These are phyloP conservation scores for Mamestra configurata DNA, from an alignment of 1,140 invertebrate species.

Conservation along the genomic window DNA sequence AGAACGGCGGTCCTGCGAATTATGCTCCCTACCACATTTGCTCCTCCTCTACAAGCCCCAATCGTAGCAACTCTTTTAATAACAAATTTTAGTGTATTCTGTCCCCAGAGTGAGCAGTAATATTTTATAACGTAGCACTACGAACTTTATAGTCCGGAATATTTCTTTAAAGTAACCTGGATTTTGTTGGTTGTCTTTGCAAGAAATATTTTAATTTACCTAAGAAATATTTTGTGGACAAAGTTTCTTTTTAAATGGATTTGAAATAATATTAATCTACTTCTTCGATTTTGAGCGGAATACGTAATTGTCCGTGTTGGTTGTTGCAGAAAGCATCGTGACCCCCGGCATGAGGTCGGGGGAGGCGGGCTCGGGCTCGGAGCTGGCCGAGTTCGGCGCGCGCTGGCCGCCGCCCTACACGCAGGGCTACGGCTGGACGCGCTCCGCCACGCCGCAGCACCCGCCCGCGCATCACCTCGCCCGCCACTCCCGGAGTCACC, in stretches of 20 bases:
- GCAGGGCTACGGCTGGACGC: constrained; percentile 82
- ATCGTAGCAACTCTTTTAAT: constrained; percentile 28
- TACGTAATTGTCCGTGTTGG: constrained; percentile 25
- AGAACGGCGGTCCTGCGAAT: constrained; percentile 27
- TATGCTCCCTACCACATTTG: constrained; percentile 42
- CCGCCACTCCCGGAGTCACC: constrained; percentile 82
- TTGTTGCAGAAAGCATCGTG: constrained; percentile 68
- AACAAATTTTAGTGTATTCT: constrained; percentile 16
- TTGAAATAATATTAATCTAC: too few relatives aligned
- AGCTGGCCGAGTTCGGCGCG: constrained; percentile 86
- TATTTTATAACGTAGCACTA: constrained; percentile 25
- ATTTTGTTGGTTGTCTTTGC: not conserved
- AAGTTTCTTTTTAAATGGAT: too few relatives aligned
- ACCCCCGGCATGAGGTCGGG: constrained; percentile 88
- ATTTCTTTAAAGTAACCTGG: constrained; percentile 15
- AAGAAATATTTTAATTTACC: not conserved
- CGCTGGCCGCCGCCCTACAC: constrained; percentile 82
- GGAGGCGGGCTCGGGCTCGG: constrained; percentile 86
- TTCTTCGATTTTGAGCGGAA: too few relatives aligned
- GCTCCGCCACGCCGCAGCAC: constrained; percentile 85
- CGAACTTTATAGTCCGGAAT: constrained; percentile 3
- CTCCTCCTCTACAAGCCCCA: not conserved
- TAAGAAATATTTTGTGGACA: not conserved
- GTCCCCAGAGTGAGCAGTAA: constrained; percentile 5
- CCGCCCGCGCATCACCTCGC: constrained; percentile 85